Percentiles rank a stretch among this genome's conserved stretches.
phyloP scores from a whole-genome alignment of 2,888 invertebrate species.

The Eupelmus urozonus region DNA sequence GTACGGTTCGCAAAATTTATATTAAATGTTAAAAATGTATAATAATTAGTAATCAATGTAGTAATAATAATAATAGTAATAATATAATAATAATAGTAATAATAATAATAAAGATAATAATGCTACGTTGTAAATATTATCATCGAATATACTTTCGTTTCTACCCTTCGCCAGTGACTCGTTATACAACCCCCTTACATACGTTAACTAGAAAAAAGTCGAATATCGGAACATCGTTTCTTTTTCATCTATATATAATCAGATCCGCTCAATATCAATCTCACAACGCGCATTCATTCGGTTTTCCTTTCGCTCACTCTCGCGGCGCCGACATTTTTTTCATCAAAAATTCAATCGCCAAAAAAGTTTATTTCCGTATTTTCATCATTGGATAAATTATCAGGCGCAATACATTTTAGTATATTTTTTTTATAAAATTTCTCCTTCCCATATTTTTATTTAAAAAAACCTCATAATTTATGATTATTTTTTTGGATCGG shows the following conservation, averaged over 20 bases:
- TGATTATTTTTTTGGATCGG: constrained; percentile 74
- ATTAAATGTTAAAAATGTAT: constrained; percentile 48
- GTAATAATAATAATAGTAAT: constrained; percentile 35
- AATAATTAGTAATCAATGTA: constrained; percentile 39
- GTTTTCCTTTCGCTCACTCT: no score
- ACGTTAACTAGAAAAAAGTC: constrained; percentile 52
- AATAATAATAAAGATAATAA: constrained; percentile 43
- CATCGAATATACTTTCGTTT: constrained; percentile 55
- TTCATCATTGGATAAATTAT: constrained; percentile 21
- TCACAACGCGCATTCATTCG: constrained; percentile 17
- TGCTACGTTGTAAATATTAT: constrained; percentile 50
- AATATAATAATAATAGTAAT: constrained; percentile 41
- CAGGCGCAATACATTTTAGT: constrained; percentile 10
- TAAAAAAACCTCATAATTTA: constrained; percentile 26
- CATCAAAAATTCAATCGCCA: neutral
- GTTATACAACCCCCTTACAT: constrained; percentile 47
- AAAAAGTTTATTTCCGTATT: neutral
- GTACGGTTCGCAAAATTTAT: constrained; percentile 40
- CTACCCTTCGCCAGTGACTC: constrained; percentile 56
- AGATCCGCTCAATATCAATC: neutral
- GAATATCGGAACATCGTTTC: constrained; percentile 52
- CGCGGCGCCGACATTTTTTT: constrained; percentile 1
- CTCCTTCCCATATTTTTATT: neutral
- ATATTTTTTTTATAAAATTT: neutral
- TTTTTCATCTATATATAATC: neutral